Evolutionary conservation across 2,797 vertebrate species (phyloP).

Genomic region (Intellagama lesueurii): DNA sequence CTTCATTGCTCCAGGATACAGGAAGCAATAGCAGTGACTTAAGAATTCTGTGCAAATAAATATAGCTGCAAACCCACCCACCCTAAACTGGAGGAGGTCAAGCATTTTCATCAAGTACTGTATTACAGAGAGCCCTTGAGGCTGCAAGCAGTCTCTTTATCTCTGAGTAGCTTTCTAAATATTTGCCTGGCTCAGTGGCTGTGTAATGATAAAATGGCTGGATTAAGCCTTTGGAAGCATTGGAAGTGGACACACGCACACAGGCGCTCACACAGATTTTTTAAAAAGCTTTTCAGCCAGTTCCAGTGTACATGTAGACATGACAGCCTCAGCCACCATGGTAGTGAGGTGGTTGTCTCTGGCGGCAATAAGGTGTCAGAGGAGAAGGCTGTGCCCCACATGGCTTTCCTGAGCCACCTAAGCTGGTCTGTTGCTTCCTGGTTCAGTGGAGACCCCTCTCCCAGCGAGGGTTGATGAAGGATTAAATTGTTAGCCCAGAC

Average conservation of each 20-base stretch:
- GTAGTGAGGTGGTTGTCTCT: background rate
- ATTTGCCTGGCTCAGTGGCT: constrained; percentile 22
- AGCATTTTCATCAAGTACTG: background rate
- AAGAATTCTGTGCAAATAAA: background rate
- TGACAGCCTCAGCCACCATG: background rate
- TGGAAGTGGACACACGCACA: background rate
- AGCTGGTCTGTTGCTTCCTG: too few species aligned
- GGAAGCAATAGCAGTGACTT: background rate
- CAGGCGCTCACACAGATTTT: too few species aligned
- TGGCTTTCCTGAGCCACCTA: too few species aligned
- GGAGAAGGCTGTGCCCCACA: background rate
- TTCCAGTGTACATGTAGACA: background rate
- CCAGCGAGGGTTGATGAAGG: too few species aligned
- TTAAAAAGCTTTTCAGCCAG: background rate
- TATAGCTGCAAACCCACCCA: background rate
- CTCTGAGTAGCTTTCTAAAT: constrained; percentile 32
- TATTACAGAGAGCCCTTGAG: background rate
- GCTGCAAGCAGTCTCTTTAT: constrained; percentile 8
- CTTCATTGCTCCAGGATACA: background rate
- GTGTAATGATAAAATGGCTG: background rate
- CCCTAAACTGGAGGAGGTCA: background rate
- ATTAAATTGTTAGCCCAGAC: too few species aligned
- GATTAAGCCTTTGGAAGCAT: background rate
- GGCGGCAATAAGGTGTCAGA: too few species aligned
- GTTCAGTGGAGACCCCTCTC: too few species aligned